Percentiles rank a stretch among this genome's conserved stretches.
Conservation (phyloP, 2,888 invertebrate species). For the Mamestra brassicae region DNA sequence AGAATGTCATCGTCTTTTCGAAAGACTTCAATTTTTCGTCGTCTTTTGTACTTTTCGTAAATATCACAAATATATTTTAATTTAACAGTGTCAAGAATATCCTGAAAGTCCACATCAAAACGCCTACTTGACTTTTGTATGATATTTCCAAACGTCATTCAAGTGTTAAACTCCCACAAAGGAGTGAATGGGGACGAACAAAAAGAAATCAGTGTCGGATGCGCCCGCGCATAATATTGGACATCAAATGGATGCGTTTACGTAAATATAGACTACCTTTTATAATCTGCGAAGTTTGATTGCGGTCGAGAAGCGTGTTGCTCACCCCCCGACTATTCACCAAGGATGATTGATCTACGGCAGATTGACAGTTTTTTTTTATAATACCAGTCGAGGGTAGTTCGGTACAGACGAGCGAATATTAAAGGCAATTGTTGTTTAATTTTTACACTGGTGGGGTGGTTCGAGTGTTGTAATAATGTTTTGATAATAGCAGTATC, state of each 20-base stretch:
- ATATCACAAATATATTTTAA: neutral
- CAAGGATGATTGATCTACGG: slow-evolving; percentile 90
- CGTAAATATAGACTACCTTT: slow-evolving; percentile 88
- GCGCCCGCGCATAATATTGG: slow-evolving; percentile 85
- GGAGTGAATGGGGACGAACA: slow-evolving; percentile 75
- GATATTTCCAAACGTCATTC: slow-evolving; percentile 81
- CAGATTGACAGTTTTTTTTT: slow-evolving; percentile 91
- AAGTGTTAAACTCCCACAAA: slow-evolving; percentile 76
- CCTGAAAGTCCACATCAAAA: slow-evolving; percentile 65
- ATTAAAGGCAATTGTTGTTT: slow-evolving; percentile 91
- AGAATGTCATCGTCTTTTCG: neutral
- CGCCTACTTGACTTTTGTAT: slow-evolving; percentile 80
- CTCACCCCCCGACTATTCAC: slow-evolving; percentile 87
- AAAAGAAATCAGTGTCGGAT: slow-evolving; percentile 82
- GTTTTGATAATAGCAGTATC: slow-evolving; percentile 91
- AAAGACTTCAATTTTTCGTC: too few relatives aligned
- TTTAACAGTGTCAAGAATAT: neutral
- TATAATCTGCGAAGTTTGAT: slow-evolving; percentile 88
- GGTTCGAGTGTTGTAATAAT: slow-evolving; percentile 91
- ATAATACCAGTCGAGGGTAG: slow-evolving; percentile 85
- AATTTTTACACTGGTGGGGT: slow-evolving; percentile 90
- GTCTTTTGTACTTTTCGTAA: neutral
- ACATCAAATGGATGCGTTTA: slow-evolving; percentile 88
- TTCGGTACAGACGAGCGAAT: slow-evolving; percentile 85
- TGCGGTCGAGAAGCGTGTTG: slow-evolving; percentile 80